Evolutionary conservation across 2,113 vertebrate species (phyloP).

Genomic region (Ursus arctos): DNA sequence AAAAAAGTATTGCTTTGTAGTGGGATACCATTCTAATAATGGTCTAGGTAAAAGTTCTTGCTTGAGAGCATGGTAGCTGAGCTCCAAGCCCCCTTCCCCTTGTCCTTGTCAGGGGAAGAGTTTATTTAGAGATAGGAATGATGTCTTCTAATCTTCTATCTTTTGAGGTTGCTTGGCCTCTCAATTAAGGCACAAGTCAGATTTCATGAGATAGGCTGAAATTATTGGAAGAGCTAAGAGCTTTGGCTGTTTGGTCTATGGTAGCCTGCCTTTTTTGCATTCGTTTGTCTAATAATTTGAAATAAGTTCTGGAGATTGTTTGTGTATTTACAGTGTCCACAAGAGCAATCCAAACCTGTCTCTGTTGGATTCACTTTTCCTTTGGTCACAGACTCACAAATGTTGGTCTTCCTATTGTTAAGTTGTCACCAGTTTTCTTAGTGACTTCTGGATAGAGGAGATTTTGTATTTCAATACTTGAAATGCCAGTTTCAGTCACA

Average conservation of each 20-base stretch:
- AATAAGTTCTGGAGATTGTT: constrained; percentile 38
- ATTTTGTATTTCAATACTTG: constrained; percentile 50
- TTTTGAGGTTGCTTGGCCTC: not conserved
- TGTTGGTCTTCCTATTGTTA: constrained; percentile 33
- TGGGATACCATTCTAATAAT: constrained; percentile 4
- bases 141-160: not conserved
- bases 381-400: constrained; percentile 47
- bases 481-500: constrained; percentile 48
- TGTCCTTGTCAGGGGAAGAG: not conserved
- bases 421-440: not conserved
- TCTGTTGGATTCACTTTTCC: constrained; percentile 51
- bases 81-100: not conserved
- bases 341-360: constrained; percentile 1
- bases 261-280: not conserved
- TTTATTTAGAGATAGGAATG: not conserved
- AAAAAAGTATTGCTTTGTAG: not conserved
- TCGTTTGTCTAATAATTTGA: constrained; percentile 35
- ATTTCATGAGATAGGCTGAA: constrained; percentile 52
- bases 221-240: constrained; percentile 29
- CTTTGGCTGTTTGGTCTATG: not conserved
- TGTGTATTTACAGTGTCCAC: constrained; percentile 15
- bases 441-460: constrained; percentile 18
- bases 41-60: not conserved
- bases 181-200: constrained; percentile 16
- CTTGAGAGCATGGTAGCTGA: not conserved